Conservation (phyloP, 2,797 vertebrate species). For the Eulemur rubriventer region DNA sequence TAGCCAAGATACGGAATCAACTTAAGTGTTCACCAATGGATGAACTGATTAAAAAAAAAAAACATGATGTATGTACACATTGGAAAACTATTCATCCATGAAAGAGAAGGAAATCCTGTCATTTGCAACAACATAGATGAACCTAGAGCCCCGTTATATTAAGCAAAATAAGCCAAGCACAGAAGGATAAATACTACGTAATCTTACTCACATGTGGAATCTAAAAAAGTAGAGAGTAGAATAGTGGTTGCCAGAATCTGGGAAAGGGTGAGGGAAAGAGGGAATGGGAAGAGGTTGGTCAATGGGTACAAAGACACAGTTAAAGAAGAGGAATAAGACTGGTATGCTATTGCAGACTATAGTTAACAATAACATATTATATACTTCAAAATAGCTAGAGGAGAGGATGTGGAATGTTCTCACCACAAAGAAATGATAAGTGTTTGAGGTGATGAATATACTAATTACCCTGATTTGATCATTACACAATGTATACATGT, state of each 20-base stretch:
- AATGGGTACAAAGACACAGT: no score
- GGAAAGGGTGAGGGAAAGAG: neutral
- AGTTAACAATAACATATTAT: neutral
- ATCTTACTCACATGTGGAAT: neutral
- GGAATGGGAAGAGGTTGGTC: neutral
- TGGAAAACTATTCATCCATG: neutral
- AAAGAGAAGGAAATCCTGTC: neutral
- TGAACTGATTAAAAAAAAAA: neutral
- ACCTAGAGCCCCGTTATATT: neutral
- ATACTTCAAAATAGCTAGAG: neutral
- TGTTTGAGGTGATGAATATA: neutral
- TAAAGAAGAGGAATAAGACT: neutral
- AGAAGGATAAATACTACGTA: neutral
- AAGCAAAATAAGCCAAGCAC: neutral
- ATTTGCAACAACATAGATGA: neutral
- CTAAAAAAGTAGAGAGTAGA: neutral
- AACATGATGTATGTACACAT: neutral
- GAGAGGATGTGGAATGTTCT: neutral
- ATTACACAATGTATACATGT: neutral
- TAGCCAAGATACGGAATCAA: neutral
- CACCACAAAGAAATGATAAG: neutral
- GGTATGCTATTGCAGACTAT: neutral
- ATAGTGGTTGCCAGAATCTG: neutral
- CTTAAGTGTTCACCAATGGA: neutral
- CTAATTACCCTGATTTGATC: neutral